Base-by-base conservation (phyloP, 37 sponge, comb jelly and placozoan species). In the Mnemiopsis leidyi region DNA sequence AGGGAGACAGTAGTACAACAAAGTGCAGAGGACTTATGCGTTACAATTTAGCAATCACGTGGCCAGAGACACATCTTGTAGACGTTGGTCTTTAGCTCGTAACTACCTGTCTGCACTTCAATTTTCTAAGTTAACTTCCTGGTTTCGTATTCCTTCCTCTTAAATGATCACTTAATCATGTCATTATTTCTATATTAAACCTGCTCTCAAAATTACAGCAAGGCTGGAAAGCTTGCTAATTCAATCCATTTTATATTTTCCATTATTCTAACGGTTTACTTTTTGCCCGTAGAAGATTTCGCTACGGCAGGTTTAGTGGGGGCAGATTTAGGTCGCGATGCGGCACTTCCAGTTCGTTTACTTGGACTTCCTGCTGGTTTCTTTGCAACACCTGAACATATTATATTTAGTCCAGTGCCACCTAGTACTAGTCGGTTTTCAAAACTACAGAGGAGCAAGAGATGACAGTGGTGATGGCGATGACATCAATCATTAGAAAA, bases 351-450 rank as follows among this genome's bases (percentile, higher is more conserved):
- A 5, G 75, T 13, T 71, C 20, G 5, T 24, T 28, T 71, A 24
- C n/a, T 28, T 3, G 75, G 75, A 28, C 30, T 29, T 71, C 30
- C 75, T 3, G 75, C 30, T n/a, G 75, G 30, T 28, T 71, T 71
- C 75, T 71, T 71, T 5, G 75, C 75, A 71, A 28, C 75, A 71
- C 75, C 75, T 48, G 61, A 48, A 48, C 5, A 48, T 5, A n/a
- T n/a, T n/a, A n/a, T n/a, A n/a, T n/a, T n/a, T n/a, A n/a, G n/a
- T n/a, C n/a, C n/a, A n/a, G n/a, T n/a, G n/a, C n/a, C n/a, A n/a
- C n/a, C n/a, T n/a, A n/a, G n/a, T n/a, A n/a, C n/a, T n/a, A n/a
- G n/a, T n/a, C n/a, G n/a, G n/a, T n/a, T n/a, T n/a, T n/a, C n/a
- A n/a, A n/a, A n/a, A n/a, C n/a, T n/a, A n/a, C n/a, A n/a, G n/a